These are phyloP conservation scores for Fragum sueziense DNA, from an alignment of 2,888 invertebrate species.

Conservation along the genomic window DNA sequence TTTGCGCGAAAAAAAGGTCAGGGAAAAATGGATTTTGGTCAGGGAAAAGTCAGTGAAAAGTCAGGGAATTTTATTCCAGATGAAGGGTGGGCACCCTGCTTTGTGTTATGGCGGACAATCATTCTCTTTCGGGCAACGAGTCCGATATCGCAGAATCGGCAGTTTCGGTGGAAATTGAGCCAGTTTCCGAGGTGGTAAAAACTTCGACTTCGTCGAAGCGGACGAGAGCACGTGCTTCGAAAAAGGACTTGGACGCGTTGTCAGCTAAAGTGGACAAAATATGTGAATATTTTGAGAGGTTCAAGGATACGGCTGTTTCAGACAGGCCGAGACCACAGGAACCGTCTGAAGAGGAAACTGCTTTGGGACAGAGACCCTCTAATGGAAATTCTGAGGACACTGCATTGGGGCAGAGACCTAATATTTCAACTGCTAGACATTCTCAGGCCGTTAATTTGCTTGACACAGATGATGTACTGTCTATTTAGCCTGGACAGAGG, in stretches of 20 bases:
- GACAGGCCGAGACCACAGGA: neutral
- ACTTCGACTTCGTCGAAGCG: no score
- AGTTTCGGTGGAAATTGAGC: no score
- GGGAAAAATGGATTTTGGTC: no score
- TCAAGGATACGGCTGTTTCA: neutral
- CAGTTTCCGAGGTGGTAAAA: no score
- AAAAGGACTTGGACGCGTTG: constrained; percentile 1
- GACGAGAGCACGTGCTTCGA: neutral
- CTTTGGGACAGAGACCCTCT: neutral
- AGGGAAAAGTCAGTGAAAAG: no score
- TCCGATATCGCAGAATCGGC: no score
- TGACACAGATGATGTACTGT: neutral
- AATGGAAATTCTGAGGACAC: no score
- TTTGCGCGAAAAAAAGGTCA: no score
- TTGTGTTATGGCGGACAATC: no score
- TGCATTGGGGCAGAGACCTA: neutral
- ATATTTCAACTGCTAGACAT: neutral
- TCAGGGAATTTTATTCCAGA: no score
- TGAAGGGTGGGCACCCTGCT: no score
- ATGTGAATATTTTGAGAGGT: neutral
- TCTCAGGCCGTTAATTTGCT: neutral
- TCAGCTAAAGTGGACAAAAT: constrained; percentile 3
- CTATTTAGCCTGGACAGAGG: neutral
- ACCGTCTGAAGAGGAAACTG: neutral
- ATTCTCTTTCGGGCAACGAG: no score